These are phyloP conservation scores for Parnassius apollo DNA, from an alignment of 2,888 invertebrate genomes.

Conservation along the genomic window DNA sequence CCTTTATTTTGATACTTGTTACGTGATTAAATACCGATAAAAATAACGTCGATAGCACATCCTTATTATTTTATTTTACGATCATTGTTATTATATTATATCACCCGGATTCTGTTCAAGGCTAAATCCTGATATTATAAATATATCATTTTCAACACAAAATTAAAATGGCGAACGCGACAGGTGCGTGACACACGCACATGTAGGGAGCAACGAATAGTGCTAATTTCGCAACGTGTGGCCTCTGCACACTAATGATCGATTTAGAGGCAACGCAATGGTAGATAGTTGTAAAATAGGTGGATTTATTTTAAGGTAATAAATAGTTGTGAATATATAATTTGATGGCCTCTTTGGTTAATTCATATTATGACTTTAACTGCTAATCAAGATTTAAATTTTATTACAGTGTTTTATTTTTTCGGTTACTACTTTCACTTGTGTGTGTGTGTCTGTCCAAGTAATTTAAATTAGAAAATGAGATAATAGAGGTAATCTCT, in stretches of 20 bases:
- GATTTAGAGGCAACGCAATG: conserved; percentile 4
- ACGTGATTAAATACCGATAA: neutral
- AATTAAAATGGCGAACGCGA: neutral
- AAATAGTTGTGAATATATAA: conserved; percentile 1
- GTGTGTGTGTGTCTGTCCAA: too few species aligned
- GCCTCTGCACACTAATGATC: conserved; percentile 18
- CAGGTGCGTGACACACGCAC: conserved; percentile 20
- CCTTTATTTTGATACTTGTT: neutral
- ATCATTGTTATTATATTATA: conserved; percentile 1
- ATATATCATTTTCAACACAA: conserved; percentile 5
- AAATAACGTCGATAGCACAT: neutral
- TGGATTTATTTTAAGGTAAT: conserved; percentile 2
- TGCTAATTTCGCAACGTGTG: conserved; percentile 19
- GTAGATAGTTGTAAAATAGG: neutral
- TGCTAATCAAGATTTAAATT: too few species aligned
- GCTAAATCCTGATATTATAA: neutral
- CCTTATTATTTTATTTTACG: neutral
- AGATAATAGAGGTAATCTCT: too few species aligned
- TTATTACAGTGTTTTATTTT: too few species aligned
- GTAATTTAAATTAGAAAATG: too few species aligned
- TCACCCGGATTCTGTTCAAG: conserved; percentile 4
- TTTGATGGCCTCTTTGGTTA: neutral
- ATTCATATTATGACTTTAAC: neutral
- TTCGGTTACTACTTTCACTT: too few species aligned
- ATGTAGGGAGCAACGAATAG: neutral